A percentile compares a stretch with the other conserved stretches of the same genome.
Evolutionary conservation across 2,113 vertebrate genomes (phyloP).

Genomic region (Oncorhynchus mykiss): DNA sequence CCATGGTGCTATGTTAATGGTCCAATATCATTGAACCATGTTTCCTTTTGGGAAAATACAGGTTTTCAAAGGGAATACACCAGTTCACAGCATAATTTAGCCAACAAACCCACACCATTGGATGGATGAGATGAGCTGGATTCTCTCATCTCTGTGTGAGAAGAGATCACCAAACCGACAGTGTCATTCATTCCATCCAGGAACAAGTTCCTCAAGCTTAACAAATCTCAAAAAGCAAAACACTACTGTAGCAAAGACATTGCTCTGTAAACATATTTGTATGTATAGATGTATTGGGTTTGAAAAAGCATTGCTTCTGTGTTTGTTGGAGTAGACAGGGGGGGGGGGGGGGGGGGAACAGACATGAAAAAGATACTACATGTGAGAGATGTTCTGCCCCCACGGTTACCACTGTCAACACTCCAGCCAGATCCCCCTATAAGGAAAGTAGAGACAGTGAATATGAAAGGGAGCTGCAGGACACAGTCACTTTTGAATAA

Average conservation of each 20-base stretch:
- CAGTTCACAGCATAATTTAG: constrained; percentile 25
- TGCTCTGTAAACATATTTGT: constrained; percentile 70
- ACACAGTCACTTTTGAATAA: constrained; percentile 49
- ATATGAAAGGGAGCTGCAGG: constrained; percentile 49
- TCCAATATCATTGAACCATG: constrained; percentile 59
- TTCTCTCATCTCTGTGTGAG: constrained; percentile 35
- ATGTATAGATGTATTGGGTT: constrained; percentile 70
- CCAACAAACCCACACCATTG: constrained; percentile 30
- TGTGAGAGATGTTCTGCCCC: constrained; percentile 34
- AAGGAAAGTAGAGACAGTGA: constrained; percentile 39
- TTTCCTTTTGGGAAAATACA: constrained; percentile 48
- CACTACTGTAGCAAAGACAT: constrained; percentile 58
- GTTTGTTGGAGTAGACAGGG: constrained; percentile 35
- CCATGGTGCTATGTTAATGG: constrained; percentile 55
- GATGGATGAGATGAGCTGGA: constrained; percentile 43
- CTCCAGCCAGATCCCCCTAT: constrained; percentile 40
- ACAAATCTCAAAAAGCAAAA: constrained; percentile 41
- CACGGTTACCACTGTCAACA: constrained; percentile 49
- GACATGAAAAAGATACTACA: constrained; percentile 46
- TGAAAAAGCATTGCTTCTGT: constrained; percentile 46
- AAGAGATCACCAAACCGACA: constrained; percentile 44
- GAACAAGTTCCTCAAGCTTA: constrained; percentile 47
- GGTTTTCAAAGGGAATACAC: constrained; percentile 41
- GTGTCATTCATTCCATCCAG: constrained; percentile 48
- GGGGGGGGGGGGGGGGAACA: neutral